Percentiles rank a stretch among this genome's conserved stretches.
These are phyloP conservation scores for Eupithecia tripunctaria DNA, from an alignment of 2,888 invertebrate species.

Conservation along the genomic window DNA sequence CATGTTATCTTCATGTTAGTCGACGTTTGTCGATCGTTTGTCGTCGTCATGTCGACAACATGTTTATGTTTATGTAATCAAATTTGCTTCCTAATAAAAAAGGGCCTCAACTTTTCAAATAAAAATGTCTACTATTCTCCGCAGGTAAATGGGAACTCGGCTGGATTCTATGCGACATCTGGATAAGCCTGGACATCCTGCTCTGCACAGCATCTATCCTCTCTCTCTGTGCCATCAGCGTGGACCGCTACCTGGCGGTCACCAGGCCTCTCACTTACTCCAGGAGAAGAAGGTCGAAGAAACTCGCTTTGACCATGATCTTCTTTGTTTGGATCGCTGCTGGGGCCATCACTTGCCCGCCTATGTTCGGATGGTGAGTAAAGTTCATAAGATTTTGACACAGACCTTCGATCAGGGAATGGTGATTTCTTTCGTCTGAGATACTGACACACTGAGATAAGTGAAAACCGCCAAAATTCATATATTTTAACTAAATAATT, in stretches of 20 bases:
- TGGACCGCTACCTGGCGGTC: slow-evolving; percentile 96
- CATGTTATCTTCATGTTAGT: too few relatives aligned
- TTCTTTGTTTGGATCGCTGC: slow-evolving; percentile 95
- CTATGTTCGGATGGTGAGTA: slow-evolving; percentile 95
- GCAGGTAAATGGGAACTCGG: slow-evolving; percentile 95
- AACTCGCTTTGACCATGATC: slow-evolving; percentile 93
- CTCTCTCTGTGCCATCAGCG: slow-evolving; percentile 95
- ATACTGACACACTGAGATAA: too few relatives aligned
- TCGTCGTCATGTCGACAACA: too few relatives aligned
- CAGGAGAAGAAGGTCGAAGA: slow-evolving; percentile 92
- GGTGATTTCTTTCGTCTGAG: too few relatives aligned
- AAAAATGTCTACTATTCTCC: background rate
- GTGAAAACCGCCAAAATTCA: too few relatives aligned
- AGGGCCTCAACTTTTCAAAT: too few relatives aligned
- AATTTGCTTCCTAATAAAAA: too few relatives aligned
- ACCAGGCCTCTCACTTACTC: slow-evolving; percentile 97
- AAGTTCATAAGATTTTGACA: too few relatives aligned
- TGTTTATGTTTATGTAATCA: too few relatives aligned
- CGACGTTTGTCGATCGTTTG: too few relatives aligned
- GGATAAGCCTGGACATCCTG: slow-evolving; percentile 97
- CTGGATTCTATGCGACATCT: slow-evolving; percentile 93
- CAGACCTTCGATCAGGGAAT: too few relatives aligned
- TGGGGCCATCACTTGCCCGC: slow-evolving; percentile 96
- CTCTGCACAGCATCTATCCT: slow-evolving; percentile 97
- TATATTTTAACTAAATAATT: too few relatives aligned